phyloP scores from a whole-genome alignment of 2,113 vertebrate species.

The Protomyctophum bolini region DNA sequence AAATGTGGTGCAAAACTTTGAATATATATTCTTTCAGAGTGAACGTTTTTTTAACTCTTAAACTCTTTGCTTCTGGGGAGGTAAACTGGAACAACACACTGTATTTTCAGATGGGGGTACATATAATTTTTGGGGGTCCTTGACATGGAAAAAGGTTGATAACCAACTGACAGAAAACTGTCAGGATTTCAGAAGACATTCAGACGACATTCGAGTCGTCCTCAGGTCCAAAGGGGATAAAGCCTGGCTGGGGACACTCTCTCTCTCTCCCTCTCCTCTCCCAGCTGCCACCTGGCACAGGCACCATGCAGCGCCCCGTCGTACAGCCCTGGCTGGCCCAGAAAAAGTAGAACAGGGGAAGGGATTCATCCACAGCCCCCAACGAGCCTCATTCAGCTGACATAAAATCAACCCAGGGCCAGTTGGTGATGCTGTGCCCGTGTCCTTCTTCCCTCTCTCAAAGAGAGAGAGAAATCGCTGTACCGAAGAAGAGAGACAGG shows the following conservation, averaged over 20 bases:
- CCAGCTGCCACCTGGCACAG: constrained; percentile 83
- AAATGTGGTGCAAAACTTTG: too few relatives aligned
- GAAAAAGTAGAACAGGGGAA: constrained; percentile 73
- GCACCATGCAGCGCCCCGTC: constrained; percentile 57
- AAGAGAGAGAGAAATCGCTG: constrained; percentile 44
- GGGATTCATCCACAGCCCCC: constrained; percentile 74
- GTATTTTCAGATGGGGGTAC: too few relatives aligned
- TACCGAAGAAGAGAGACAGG: constrained; percentile 21
- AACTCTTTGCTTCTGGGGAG: too few relatives aligned
- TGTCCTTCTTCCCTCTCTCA: constrained; percentile 36
- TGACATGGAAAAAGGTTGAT: too few relatives aligned
- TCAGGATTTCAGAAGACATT: too few relatives aligned
- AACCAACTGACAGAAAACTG: too few relatives aligned
- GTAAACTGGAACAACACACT: too few relatives aligned
- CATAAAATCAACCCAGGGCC: constrained; percentile 63
- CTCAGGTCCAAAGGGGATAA: too few relatives aligned
- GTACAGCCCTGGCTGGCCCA: constrained; percentile 71
- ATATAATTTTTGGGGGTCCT: too few relatives aligned
- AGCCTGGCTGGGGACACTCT: constrained; percentile 70
- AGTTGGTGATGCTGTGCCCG: constrained; percentile 59
- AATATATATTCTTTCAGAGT: too few relatives aligned
- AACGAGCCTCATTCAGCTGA: constrained; percentile 73
- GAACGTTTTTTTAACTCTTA: too few relatives aligned
- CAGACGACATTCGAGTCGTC: too few relatives aligned
- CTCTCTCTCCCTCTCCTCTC: constrained; percentile 36